Conservation (phyloP, 2,113 vertebrate genomes). For the Cyanoliseus patagonus region DNA sequence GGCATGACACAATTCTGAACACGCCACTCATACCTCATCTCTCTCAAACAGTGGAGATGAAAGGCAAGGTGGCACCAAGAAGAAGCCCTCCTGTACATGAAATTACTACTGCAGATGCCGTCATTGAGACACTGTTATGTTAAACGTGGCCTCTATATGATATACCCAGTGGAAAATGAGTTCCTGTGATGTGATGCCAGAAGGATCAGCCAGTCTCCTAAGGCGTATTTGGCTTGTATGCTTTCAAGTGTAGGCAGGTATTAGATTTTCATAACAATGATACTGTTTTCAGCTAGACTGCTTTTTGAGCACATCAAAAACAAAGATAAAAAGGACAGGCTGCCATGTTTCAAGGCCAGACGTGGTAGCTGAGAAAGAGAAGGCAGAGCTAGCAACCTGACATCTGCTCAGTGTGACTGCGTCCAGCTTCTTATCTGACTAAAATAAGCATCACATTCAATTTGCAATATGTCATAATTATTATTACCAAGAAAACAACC, state of each 20-base stretch:
- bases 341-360: background rate
- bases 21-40: accelerated
- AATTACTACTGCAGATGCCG: background rate
- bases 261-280: background rate
- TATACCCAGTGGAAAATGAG: background rate
- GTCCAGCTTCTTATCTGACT: background rate
- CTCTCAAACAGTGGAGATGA: background rate
- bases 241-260: background rate
- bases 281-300: background rate
- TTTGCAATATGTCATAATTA: background rate
- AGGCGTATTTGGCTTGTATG: background rate
- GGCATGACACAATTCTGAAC: accelerated
- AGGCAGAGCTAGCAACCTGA: background rate
- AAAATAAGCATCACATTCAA: background rate
- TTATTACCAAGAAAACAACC: background rate
- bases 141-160: background rate
- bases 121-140: background rate
- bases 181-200: background rate
- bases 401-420: background rate
- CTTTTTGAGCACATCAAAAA: background rate
- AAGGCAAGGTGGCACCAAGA: background rate
- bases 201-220: background rate
- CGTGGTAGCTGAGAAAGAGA: background rate
- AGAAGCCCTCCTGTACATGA: background rate
- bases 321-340: background rate